These are phyloP conservation scores for Xanthorhoe designata DNA, from an alignment of 2,888 invertebrate species.

Conservation along the genomic window DNA sequence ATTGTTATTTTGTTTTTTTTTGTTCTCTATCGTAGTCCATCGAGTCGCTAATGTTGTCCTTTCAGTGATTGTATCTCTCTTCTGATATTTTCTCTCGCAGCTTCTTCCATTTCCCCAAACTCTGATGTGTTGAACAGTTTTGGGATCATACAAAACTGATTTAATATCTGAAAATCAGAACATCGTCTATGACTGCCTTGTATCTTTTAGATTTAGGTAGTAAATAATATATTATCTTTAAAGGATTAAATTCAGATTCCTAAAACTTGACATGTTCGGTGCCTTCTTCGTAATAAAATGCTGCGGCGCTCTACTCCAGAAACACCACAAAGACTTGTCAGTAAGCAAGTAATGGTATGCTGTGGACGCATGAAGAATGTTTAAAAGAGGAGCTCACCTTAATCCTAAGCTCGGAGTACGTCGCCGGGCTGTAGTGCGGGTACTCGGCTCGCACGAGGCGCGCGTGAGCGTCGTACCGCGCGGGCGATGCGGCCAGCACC, in stretches of 20 bases:
- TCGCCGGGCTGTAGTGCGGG: constrained; percentile 58
- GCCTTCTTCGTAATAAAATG: no score
- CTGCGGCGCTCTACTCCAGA: no score
- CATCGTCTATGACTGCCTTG: neutral
- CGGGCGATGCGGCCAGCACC: constrained; percentile 68
- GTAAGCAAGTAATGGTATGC: no score
- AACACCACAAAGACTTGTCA: no score
- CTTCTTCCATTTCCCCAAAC: constrained; percentile 69
- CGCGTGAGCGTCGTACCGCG: constrained; percentile 74
- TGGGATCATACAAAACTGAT: constrained; percentile 72
- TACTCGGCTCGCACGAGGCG: constrained; percentile 74
- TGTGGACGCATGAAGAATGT: neutral
- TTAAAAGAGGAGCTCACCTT: constrained; percentile 54
- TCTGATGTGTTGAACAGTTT: constrained; percentile 73
- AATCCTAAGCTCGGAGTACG: constrained; percentile 70
- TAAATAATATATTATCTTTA: no score
- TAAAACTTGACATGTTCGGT: no score
- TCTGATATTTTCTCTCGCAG: constrained; percentile 74
- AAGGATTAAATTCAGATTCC: no score
- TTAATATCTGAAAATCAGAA: constrained; percentile 63
- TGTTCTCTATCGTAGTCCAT: neutral
- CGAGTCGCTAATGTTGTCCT: constrained; percentile 51
- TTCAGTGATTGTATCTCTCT: constrained; percentile 69
- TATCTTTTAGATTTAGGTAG: neutral
- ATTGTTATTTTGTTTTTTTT: neutral